These are phyloP conservation scores for Carollia perspicillata DNA, from an alignment of 2,113 vertebrate genomes.

Conservation along the genomic window DNA sequence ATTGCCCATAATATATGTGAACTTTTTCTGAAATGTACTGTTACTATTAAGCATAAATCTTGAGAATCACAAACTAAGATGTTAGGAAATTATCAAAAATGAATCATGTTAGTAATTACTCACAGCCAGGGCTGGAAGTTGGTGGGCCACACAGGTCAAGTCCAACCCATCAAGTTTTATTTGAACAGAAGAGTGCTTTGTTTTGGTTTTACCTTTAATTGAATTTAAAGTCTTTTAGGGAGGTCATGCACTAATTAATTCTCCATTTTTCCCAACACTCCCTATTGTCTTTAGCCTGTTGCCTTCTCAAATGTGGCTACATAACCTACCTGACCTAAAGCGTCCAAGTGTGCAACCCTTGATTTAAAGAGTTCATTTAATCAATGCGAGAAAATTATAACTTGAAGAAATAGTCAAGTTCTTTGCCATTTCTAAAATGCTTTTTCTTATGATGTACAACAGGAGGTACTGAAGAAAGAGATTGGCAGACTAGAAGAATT, in stretches of 20 bases:
- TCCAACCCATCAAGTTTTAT: not conserved
- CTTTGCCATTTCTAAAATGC: not conserved
- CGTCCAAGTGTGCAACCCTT: not conserved
- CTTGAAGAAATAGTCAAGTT: not conserved
- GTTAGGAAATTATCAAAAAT: not conserved
- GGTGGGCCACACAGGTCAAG: not conserved
- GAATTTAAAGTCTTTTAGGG: not conserved
- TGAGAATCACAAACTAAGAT: not conserved
- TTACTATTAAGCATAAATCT: not conserved
- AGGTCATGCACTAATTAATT: not conserved
- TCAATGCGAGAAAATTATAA: slow-evolving; percentile 2
- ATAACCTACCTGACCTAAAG: not conserved
- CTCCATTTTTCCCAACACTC: not conserved
- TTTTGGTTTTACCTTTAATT: not conserved
- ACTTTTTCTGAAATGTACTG: not conserved
- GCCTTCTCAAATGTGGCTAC: not conserved
- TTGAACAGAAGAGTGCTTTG: not conserved
- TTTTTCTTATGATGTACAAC: slow-evolving; percentile 37
- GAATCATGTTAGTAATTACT: not conserved
- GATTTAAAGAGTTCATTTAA: not conserved
- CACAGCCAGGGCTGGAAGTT: not conserved
- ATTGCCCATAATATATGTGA: not conserved
- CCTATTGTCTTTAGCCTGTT: not conserved
- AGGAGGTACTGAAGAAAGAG: slow-evolving; percentile 80
- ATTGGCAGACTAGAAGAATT: slow-evolving; percentile 75